Percentiles rank a stretch among this genome's conserved stretches.
These are phyloP conservation scores for Hirtodrosophila alboralis DNA, from an alignment of 2,888 invertebrate genomes.

Conservation along the genomic window DNA sequence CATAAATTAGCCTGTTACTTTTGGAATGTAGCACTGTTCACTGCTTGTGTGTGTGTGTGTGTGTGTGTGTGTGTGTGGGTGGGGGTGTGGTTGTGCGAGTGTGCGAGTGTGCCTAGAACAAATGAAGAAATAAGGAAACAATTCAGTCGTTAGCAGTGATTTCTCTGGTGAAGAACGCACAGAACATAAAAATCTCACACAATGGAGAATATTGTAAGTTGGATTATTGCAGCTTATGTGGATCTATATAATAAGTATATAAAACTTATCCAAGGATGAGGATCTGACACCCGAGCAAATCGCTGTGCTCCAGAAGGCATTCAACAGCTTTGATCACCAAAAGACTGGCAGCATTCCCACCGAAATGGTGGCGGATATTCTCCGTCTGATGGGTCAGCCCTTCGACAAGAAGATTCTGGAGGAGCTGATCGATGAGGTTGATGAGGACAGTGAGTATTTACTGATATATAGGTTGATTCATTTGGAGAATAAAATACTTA, in stretches of 20 bases:
- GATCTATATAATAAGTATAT: conserved; percentile 89
- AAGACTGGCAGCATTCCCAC: conserved; percentile 97
- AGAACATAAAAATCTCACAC: conserved; percentile 44
- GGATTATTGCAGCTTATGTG: background rate
- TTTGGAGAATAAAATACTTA: too few relatives aligned
- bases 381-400: conserved; percentile 98
- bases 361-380: conserved; percentile 97
- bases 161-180: conserved; percentile 66
- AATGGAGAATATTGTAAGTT: conserved; percentile 80
- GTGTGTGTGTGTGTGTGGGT: conserved; percentile 19
- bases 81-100: conserved; percentile 24
- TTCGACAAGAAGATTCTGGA: conserved; percentile 98
- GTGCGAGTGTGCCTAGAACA: conserved; percentile 33
- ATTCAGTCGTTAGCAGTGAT: conserved; percentile 75
- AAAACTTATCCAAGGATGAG: conserved; percentile 87
- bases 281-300: conserved; percentile 96
- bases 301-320: conserved; percentile 96
- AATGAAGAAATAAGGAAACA: conserved; percentile 53
- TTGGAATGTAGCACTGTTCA: conserved; percentile 66
- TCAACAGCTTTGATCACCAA: conserved; percentile 98
- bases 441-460: conserved; percentile 96
- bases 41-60: conserved; percentile 22
- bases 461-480: too few relatives aligned
- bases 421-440: conserved; percentile 98
- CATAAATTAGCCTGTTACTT: conserved; percentile 79